Evolutionary conservation across 2,113 vertebrate genomes (phyloP).

Genomic region (Microcebus murinus): DNA sequence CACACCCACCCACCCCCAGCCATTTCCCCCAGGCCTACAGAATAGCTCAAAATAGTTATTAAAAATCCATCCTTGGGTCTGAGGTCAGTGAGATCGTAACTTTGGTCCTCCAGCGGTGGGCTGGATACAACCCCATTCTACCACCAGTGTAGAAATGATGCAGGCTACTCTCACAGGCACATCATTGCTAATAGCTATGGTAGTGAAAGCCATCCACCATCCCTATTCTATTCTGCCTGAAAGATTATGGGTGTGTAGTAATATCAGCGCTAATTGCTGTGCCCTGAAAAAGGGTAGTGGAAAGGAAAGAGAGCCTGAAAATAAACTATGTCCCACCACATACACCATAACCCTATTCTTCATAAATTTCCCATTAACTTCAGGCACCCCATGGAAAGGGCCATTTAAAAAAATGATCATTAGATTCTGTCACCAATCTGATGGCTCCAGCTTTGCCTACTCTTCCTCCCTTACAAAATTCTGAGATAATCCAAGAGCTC

Average conservation of each 20-base stretch:
- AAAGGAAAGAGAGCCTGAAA: background rate
- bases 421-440: background rate
- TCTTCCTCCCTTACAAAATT: background rate
- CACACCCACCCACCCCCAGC: background rate
- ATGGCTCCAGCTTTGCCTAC: background rate
- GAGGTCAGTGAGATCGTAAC: background rate
- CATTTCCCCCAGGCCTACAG: background rate
- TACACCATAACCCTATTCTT: background rate
- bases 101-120: background rate
- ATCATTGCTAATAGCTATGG: background rate
- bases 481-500: background rate
- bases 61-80: background rate
- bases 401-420: background rate
- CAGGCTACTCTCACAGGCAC: background rate
- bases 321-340: background rate
- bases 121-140: background rate
- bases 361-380: background rate
- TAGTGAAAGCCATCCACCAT: background rate
- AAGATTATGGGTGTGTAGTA: background rate
- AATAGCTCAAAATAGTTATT: background rate
- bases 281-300: background rate
- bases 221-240: background rate
- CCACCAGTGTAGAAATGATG: background rate
- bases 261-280: background rate
- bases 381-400: background rate